Evolutionary conservation across 2,888 invertebrate genomes (phyloP).

Genomic region (Himalopsyche tibetana): DNA sequence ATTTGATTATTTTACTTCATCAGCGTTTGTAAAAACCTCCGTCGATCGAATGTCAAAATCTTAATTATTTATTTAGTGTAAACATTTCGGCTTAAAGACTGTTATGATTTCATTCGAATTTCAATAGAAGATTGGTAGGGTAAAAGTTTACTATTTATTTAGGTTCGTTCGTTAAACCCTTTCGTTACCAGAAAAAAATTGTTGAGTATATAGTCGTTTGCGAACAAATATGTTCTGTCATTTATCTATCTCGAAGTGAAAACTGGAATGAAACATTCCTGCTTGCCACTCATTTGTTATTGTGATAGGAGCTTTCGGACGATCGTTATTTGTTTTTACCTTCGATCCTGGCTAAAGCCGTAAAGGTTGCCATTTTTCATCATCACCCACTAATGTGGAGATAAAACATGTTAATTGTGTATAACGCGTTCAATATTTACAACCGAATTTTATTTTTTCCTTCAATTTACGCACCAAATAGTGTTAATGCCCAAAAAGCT

Average conservation of each 20-base stretch:
- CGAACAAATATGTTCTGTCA: not conserved
- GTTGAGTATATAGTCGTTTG: not conserved
- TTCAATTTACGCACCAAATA: too few relatives aligned
- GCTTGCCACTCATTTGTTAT: constrained; percentile 50
- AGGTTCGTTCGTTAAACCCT: not conserved
- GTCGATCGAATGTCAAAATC: too few relatives aligned
- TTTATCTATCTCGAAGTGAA: constrained; percentile 35
- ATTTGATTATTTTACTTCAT: too few relatives aligned
- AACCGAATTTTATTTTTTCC: too few relatives aligned
- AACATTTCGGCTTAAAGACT: too few relatives aligned
- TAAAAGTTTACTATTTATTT: too few relatives aligned
- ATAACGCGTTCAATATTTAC: too few relatives aligned
- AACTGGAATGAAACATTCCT: constrained; percentile 50
- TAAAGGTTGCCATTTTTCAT: constrained; percentile 15
- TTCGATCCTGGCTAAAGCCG: constrained; percentile 5
- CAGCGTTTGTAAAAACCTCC: too few relatives aligned
- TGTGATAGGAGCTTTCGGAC: constrained; percentile 45
- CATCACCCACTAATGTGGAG: not conserved
- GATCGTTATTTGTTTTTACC: constrained; percentile 49
- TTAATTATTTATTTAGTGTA: too few relatives aligned
- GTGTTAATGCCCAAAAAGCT: too few relatives aligned
- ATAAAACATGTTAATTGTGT: constrained; percentile 1
- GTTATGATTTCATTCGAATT: too few relatives aligned
- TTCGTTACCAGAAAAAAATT: not conserved
- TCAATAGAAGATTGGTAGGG: too few relatives aligned